phyloP scores from a whole-genome alignment of 2,888 invertebrate genomes.

The Campaea margaritaria region DNA sequence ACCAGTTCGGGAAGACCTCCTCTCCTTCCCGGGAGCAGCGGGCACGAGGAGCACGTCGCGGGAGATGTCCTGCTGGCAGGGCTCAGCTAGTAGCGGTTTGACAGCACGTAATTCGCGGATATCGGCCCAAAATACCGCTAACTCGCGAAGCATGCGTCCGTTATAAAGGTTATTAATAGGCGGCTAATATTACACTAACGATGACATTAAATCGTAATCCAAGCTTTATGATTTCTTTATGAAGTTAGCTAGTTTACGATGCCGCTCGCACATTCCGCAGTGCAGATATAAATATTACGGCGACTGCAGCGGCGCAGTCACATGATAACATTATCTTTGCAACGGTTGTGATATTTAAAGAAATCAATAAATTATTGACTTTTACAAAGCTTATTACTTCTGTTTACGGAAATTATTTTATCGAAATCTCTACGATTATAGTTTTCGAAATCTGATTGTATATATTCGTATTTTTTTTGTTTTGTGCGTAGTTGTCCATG shows the following conservation, averaged over 20 bases:
- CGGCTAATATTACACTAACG: constrained; percentile 49
- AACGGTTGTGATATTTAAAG: too few species aligned
- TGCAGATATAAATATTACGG: background rate
- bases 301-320: background rate
- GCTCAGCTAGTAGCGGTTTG: constrained; percentile 24
- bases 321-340: too few species aligned
- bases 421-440: too few species aligned
- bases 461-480: too few species aligned
- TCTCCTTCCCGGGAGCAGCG: background rate
- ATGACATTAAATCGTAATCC: constrained; percentile 31
- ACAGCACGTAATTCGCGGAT: constrained; percentile 27
- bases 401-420: too few species aligned
- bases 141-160: constrained; percentile 45
- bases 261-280: background rate
- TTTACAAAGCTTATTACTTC: too few species aligned
- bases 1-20: background rate
- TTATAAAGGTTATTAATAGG: constrained; percentile 51
- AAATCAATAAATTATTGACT: too few species aligned
- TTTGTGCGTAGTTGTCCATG: constrained; percentile 22
- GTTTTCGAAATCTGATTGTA: too few species aligned
- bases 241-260: constrained; percentile 8
- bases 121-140: constrained; percentile 43
- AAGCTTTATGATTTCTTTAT: constrained; percentile 26
- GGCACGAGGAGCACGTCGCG: background rate
- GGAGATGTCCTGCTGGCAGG: background rate